Conservation (phyloP, 1,140 invertebrate genomes). For the Drosophila rhopaloa region DNA sequence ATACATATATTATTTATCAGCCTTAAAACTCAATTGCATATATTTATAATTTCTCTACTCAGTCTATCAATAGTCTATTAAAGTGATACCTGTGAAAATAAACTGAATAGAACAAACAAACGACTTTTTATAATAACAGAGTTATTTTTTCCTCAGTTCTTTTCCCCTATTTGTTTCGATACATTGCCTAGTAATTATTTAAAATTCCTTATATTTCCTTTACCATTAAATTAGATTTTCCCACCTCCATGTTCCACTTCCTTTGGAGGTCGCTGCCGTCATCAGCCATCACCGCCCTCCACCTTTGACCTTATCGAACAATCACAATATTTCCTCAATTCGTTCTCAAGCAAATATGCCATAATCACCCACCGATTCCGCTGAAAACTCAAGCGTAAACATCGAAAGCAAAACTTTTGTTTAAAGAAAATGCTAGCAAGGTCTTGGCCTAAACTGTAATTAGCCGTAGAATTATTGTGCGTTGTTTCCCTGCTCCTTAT, state of each 20-base stretch:
- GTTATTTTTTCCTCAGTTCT: not conserved
- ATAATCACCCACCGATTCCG: constrained; percentile 13
- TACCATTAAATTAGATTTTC: constrained; percentile 5
- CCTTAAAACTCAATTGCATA: too few species aligned
- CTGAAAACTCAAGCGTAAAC: constrained; percentile 33
- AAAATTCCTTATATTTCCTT: constrained; percentile 5
- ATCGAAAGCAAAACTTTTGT: constrained; percentile 37
- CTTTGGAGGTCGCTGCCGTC: constrained; percentile 23
- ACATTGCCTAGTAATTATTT: not conserved
- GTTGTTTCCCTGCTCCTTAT: constrained; percentile 20
- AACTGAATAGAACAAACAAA: too few species aligned
- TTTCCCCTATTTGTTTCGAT: not conserved
- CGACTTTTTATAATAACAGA: not conserved
- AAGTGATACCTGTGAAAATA: too few species aligned
- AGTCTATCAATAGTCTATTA: too few species aligned
- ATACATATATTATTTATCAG: too few species aligned
- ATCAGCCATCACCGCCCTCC: constrained; percentile 3
- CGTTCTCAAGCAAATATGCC: constrained; percentile 34
- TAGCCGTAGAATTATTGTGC: constrained; percentile 43
- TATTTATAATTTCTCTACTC: too few species aligned
- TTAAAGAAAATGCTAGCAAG: constrained; percentile 40
- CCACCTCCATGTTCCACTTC: constrained; percentile 21
- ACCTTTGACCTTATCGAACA: constrained; percentile 38
- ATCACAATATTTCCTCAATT: constrained; percentile 40
- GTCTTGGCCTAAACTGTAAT: constrained; percentile 46